Base-by-base conservation (phyloP, 2,113 vertebrate species). In the Chionomys nivalis region DNA sequence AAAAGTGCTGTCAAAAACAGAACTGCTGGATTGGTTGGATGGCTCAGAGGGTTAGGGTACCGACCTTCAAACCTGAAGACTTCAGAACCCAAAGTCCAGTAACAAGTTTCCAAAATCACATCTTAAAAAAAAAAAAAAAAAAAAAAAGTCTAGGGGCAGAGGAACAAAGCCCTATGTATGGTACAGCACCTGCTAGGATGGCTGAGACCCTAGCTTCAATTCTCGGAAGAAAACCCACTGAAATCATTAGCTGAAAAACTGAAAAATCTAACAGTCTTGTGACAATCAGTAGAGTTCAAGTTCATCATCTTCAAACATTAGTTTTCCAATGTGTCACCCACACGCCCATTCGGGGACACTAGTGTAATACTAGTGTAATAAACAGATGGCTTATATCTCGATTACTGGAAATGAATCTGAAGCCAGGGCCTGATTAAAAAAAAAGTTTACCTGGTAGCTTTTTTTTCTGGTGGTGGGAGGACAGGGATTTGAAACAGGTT, bases 281-380 rank as follows among this genome's bases (percentile, higher is more conserved):
- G 33, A 94, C 93, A 58, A 92, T 86, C 91, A 85, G 36, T 23
- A 89, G 70, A 63, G 86, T 73, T 94, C 61, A 89, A 76, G 36
- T 70, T 89, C 26, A 36, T 44, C 52, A 95, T 85, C 39, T 63
- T 83, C n/a, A 28, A 28, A 63, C 44, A 77, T 63, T 63, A 63
- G n/a, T 83, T 63, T 83, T 10, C 81, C 13, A 61, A 63, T 19
- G n/a, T 39, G 17, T 11, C 13, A 14, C 14, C 58, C 24, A 28
- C 63, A 58, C 7, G 19, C 39, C 58, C 12, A 65, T 63, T 83
- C 58, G 19, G 19, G 24, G 24, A 19, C 81, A 83, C 81, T 63
- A n/a, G n/a, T 63, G 19, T 31, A 65, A 83, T 42, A 14, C 81
- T 65, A 44, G n/a, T 42, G 58, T 83, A 83, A 83, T 17, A 83